Conservation (phyloP, 2,797 vertebrate genomes). For the Hoplostethus atlanticus region DNA sequence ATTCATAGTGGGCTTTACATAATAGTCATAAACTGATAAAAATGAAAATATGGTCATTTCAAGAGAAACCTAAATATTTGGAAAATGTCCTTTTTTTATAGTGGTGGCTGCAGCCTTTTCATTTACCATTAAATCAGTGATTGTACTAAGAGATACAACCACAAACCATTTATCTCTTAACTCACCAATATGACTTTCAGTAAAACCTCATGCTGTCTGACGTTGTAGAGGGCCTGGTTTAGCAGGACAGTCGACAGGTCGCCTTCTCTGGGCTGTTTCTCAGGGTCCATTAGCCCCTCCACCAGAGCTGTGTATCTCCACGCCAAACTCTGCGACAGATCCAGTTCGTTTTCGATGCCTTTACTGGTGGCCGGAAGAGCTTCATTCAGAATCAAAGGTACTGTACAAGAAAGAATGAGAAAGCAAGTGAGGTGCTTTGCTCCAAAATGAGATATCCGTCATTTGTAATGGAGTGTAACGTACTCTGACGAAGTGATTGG, state of each 20-base stretch:
- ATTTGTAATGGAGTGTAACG: neutral
- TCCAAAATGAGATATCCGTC: neutral
- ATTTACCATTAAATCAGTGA: neutral
- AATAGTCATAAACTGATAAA: too few species aligned
- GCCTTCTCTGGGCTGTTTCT: neutral
- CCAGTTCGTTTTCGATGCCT: constrained; percentile 78
- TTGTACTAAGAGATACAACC: neutral
- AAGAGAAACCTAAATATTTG: too few species aligned
- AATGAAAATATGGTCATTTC: too few species aligned
- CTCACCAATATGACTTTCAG: constrained; percentile 91
- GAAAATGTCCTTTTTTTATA: too few species aligned
- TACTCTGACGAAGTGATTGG: neutral
- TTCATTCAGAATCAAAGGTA: constrained; percentile 85
- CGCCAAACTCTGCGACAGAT: constrained; percentile 71
- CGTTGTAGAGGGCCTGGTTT: constrained; percentile 89
- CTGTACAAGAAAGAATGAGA: constrained; percentile 67
- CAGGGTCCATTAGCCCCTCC: constrained; percentile 75
- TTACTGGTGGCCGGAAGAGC: constrained; percentile 75
- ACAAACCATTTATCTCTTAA: neutral
- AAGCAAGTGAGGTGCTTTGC: neutral
- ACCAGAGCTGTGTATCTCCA: constrained; percentile 88
- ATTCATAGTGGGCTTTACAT: too few species aligned
- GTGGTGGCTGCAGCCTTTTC: too few species aligned
- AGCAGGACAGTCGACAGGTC: constrained; percentile 68
- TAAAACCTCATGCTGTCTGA: constrained; percentile 90